Evolutionary conservation across 1,140 invertebrate species (phyloP).

Genomic region (Plectrocnemia conspersa): DNA sequence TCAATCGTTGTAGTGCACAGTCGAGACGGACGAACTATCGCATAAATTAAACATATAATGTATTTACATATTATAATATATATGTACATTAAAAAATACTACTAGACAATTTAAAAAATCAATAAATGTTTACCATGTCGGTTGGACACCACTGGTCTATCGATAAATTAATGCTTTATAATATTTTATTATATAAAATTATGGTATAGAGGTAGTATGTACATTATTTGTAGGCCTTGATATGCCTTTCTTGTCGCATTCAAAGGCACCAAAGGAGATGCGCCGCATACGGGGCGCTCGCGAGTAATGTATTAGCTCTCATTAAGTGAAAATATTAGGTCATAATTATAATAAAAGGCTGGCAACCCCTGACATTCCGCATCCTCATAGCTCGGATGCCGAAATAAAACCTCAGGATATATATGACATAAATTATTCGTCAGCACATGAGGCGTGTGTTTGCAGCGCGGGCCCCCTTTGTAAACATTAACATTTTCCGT

Average conservation of each 20-base stretch:
- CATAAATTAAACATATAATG: not conserved
- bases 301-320: not conserved
- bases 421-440: slow-evolving; percentile 25
- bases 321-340: not conserved
- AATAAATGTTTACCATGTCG: not conserved
- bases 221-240: no score
- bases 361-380: not conserved
- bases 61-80: not conserved
- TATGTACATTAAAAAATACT: not conserved
- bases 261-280: not conserved
- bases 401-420: slow-evolving; percentile 13
- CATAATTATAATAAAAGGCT: not conserved
- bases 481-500: slow-evolving; percentile 29
- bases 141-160: not conserved
- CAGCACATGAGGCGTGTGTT: slow-evolving; percentile 9
- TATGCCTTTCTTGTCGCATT: not conserved
- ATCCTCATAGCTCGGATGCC: not conserved
- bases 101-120: not conserved
- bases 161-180: no score
- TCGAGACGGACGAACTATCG: no score
- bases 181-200: not conserved
- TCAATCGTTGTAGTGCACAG: no score
- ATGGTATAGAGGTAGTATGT: not conserved
- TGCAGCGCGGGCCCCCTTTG: slow-evolving; percentile 7
- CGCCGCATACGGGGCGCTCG: not conserved